Base-by-base conservation (phyloP, 2,888 invertebrate species). In the Eustalomyia histrio region DNA sequence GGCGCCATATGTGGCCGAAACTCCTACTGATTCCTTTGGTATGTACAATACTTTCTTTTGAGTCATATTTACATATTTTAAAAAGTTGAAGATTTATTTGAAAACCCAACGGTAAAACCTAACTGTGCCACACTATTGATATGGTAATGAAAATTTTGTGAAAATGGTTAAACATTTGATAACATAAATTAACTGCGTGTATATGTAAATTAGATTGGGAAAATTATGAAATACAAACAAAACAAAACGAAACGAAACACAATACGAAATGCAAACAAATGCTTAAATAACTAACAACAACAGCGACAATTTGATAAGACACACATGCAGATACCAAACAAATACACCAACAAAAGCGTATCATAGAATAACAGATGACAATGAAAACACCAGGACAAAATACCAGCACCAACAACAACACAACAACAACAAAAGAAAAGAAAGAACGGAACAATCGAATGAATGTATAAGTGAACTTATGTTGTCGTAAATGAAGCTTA, bases 401-500 rank as follows among this genome's bases (percentile, higher is more conserved):
- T n/a, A 47, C 43, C 43, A 47, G 6, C 4, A n/a, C n/a, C 2
- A 47, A n/a, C n/a, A 5, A 14, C 2, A 43, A 12, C 1, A 64
- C 9, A 10, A 64, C 9, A 9, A 12, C 1, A n/a, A 67, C 57
- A 73, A 67, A 55, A 57, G 68, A 64, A 47, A 14, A 43, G 8
- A 58, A 61, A 14, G 33, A 29, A 33, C 18, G 57, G 12, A 65
- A 47, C 24, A 61, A 67, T 67, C n/a, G 50, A 73, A 64, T 53
- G 50, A 75, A 55, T 75, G 65, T 75, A 74, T 55, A 55, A 47
- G 39, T 58, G 58, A 69, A 72, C 65, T 71, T 67, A 68, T 72
- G 68, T 35, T 67, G 76, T 80, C 67, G 60, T 63, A 68, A 72
- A 68, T 63, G 43, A 55, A 80, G 76, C 55, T 80, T 60, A 64